Base-by-base conservation (phyloP, 2,797 vertebrate species). In the Hippopotamyrus pictus region DNA sequence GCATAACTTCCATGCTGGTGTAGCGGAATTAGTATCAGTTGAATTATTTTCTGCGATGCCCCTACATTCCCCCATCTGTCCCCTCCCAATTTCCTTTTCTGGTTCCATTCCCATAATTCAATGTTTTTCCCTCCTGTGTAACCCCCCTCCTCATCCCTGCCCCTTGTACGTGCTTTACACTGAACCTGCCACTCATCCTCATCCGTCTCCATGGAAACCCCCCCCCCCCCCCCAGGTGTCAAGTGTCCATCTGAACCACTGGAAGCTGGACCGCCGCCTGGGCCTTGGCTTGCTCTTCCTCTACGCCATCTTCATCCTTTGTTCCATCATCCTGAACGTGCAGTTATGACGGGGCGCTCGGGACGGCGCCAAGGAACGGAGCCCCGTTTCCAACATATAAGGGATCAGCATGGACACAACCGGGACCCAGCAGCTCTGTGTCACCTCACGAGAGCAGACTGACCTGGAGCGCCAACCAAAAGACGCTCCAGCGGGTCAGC, bases 271-370 rank as follows among this genome's bases (percentile, higher is more conserved):
- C 93, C 94, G 95, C 85, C 94, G 94, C 88, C 92, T 97, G 92
- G 96, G 96, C 9, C 62, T 96, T 69, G 93, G 94, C 88, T 94
- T 96, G 14, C 53, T 97, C 88, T 90, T 95, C 88, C 94, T 97
- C 8, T 97, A 97, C 53, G 91, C 92, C 89, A 92, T 97, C 92
- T 97, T 97, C 92, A 95, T 97, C 62, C 93, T 96, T 89, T 96
- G 96, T 92, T 94, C 96, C 1, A 89, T 97, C 62, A 14, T 93
- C 93, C 96, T 97, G 7, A 44, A 84, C 14, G 95, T 84, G 14
- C 76, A 88, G 29, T 25, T 89, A 5, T 89, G 62, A 89, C 22
- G 6, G 37, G 25, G 11, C 44, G 54, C 8, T 6, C 2, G 1
- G 69, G 33, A 19, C 69, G 73, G 17, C 14, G 2, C 1, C 73